phyloP scores from a whole-genome alignment of 2,113 vertebrate genomes.

The Ceyx melanurus region DNA sequence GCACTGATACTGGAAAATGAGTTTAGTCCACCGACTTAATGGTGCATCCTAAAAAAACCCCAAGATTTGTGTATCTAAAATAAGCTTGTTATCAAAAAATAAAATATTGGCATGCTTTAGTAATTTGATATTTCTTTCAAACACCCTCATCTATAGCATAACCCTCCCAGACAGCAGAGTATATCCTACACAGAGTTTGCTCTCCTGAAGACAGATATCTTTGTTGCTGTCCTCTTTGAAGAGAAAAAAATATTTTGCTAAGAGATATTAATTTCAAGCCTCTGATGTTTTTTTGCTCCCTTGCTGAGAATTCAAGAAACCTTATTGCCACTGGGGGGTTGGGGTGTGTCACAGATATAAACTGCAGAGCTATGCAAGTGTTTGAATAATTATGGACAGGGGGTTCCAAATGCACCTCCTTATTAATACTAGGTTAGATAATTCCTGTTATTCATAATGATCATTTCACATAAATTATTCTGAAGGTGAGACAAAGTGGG shows the following conservation, averaged over 20 bases:
- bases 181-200: not conserved
- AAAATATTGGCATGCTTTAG: not conserved
- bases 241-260: conserved; percentile 13
- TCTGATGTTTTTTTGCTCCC: not conserved
- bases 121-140: not conserved
- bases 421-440: not conserved
- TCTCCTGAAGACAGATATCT: not conserved
- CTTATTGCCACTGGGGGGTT: not conserved
- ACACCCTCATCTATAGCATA: not conserved
- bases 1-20: not conserved
- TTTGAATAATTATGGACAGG: not conserved
- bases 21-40: not conserved
- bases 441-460: fast-evolving
- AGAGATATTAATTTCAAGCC: not conserved
- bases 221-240: not conserved
- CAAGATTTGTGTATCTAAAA: fast-evolving
- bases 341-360: not conserved
- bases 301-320: conserved; percentile 50
- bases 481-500: not conserved
- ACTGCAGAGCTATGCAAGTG: not conserved
- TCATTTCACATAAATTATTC: not conserved
- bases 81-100: not conserved
- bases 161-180: not conserved
- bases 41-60: fast-evolving
- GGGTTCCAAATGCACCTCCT: not conserved